Base-by-base conservation (phyloP, 1,140 invertebrate genomes). In the Magallana gigas region DNA sequence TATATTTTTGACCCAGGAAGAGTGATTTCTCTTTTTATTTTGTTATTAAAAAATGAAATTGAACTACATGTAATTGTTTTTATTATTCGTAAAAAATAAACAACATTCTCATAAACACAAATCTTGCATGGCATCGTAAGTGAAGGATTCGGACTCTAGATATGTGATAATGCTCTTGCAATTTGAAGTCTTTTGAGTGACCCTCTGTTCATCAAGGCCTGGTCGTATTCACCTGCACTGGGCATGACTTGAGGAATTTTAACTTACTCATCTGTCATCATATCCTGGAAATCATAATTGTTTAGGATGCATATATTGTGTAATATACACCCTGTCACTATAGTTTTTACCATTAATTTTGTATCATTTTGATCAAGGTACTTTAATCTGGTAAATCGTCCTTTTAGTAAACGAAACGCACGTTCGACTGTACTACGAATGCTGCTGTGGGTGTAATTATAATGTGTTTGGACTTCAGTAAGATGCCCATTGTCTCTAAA, bases 401-500 rank as follows among this genome's bases (percentile, higher is more conserved):
- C 23, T 23, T 23, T 23, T 23, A 23, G 23, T 23, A 23, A 23
- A 23, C 23, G 0, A 23, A 23, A 23, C 23, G 23, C 23, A 23
- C 23, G 23, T 23, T 23, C 23, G 23, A 23, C 23, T 23, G 23
- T 23, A 23, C 23, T 23, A 1, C 23, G 23, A 23, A 1, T 23
- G 23, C 23, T 23, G 23, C 23, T 23, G 23, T 23, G 23, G 23
- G 23, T 23, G 23, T 23, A 23, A 23, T 23, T 23, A 23, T 23
- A 23, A 23, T 23, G 23, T 23, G 23, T 23, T 23, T 23, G 23
- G 23, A 23, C 23, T 23, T 23, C 23, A 23, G 80, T 89, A 36
- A 89, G 85, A 76, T 89, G 57, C 16, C 93, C 93, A 87, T 93
- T 90, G 88, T 94, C 91, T 60, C 86, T 89, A 85, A 91, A 94